Conservation (phyloP, 2,888 invertebrate genomes). For the Leptothorax acervorum region DNA sequence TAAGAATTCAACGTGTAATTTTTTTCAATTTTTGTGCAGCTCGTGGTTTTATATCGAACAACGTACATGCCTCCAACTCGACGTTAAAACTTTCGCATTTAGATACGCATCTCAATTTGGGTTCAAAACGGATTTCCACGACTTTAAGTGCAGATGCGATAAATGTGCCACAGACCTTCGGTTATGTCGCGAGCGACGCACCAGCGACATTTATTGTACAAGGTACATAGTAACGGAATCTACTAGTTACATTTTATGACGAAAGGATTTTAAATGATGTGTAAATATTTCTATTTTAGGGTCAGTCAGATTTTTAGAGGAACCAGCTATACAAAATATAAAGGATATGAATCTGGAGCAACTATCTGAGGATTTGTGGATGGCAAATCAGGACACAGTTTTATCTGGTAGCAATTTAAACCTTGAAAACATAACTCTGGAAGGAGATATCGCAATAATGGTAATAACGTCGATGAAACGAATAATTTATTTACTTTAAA, state of each 20-base stretch:
- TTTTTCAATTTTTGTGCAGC: constrained; percentile 37
- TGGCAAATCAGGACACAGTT: constrained; percentile 83
- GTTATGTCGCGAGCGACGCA: constrained; percentile 61
- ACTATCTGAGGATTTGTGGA: constrained; percentile 86
- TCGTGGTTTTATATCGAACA: constrained; percentile 50
- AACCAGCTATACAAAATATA: constrained; percentile 85
- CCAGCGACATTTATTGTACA: constrained; percentile 79
- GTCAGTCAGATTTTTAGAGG: constrained; percentile 84
- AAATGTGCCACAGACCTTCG: constrained; percentile 72
- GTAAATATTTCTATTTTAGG: constrained; percentile 77
- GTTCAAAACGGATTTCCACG: constrained; percentile 75
- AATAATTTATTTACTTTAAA: not conserved
- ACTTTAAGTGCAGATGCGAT: constrained; percentile 79
- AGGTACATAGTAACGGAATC: constrained; percentile 75
- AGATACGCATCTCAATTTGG: constrained; percentile 58
- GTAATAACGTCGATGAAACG: constrained; percentile 75
- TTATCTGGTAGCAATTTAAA: constrained; percentile 77
- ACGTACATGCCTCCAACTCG: constrained; percentile 1
- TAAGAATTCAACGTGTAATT: not conserved
- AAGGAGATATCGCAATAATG: constrained; percentile 77
- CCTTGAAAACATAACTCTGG: constrained; percentile 81
- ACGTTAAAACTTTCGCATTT: constrained; percentile 72
- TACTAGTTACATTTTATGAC: constrained; percentile 14
- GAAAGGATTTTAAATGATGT: constrained; percentile 31
- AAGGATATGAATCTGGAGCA: constrained; percentile 83